Conservation (phyloP, 2,888 invertebrate genomes). For the Cataglyphis cursor region DNA sequence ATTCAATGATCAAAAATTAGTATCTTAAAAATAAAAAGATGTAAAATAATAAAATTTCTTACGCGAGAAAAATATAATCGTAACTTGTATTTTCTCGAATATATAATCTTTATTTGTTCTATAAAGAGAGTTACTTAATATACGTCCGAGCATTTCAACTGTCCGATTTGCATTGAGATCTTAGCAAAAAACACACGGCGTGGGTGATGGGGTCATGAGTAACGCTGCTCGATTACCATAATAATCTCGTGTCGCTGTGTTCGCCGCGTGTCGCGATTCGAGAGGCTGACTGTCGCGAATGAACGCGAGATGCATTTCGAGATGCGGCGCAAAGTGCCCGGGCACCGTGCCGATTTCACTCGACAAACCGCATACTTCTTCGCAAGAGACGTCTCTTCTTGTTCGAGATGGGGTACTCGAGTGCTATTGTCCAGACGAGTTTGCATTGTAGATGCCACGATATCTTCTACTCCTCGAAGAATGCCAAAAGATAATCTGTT, state of each 20-base stretch:
- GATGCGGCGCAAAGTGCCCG: slow-evolving; percentile 52
- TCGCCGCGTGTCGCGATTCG: slow-evolving; percentile 51
- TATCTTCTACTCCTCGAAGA: slow-evolving; percentile 66
- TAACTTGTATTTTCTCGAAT: background rate
- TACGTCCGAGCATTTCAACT: slow-evolving; percentile 7
- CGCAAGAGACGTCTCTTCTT: slow-evolving; percentile 37
- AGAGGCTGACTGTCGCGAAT: slow-evolving; percentile 49
- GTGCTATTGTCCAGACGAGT: slow-evolving; percentile 70
- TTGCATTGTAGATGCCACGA: slow-evolving; percentile 74
- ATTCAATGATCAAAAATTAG: background rate
- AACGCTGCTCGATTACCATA: slow-evolving; percentile 72
- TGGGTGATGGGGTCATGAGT: slow-evolving; percentile 59
- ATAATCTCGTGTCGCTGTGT: slow-evolving; percentile 66
- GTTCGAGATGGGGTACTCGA: slow-evolving; percentile 63
- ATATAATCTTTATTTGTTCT: background rate
- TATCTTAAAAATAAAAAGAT: background rate
- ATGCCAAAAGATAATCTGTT: slow-evolving; percentile 57
- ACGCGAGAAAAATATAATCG: background rate
- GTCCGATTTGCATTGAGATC: slow-evolving; percentile 37
- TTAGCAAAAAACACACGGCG: slow-evolving; percentile 45
- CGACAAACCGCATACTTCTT: slow-evolving; percentile 36
- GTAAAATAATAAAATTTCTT: background rate
- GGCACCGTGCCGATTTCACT: slow-evolving; percentile 63
- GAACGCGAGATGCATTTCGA: slow-evolving; percentile 48
- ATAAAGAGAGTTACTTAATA: background rate